A percentile compares a stretch with the other conserved stretches of the same genome.
Evolutionary conservation across 2,113 vertebrate genomes (phyloP).

Genomic region (Arizona elegans): DNA sequence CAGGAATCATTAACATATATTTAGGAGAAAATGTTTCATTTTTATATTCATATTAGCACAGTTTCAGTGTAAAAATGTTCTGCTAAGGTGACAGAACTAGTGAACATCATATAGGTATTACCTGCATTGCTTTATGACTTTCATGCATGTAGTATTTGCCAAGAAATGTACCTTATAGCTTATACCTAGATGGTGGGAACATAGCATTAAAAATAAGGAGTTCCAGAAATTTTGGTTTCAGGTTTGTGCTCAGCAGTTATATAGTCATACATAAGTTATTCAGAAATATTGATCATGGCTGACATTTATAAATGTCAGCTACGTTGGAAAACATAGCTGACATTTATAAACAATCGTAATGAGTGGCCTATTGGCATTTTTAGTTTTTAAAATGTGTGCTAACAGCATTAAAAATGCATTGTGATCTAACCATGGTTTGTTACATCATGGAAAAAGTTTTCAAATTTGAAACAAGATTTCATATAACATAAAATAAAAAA

Average conservation of each 20-base stretch:
- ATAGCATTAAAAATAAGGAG: constrained; percentile 13
- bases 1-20: background rate
- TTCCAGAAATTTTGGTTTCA: constrained; percentile 26
- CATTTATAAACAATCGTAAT: background rate
- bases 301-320: background rate
- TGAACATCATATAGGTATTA: constrained; percentile 52
- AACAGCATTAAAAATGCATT: background rate
- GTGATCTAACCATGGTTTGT: too few relatives aligned
- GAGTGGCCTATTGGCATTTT: background rate
- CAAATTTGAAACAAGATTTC: too few relatives aligned
- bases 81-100: background rate
- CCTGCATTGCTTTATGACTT: constrained; percentile 64
- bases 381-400: background rate
- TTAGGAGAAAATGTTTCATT: constrained; percentile 1
- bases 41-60: constrained; percentile 51
- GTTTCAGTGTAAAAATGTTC: constrained; percentile 41
- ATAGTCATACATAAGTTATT: constrained; percentile 4
- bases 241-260: constrained; percentile 42
- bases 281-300: background rate
- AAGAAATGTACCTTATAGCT: constrained; percentile 8
- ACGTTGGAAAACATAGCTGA: background rate
- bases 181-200: constrained; percentile 10
- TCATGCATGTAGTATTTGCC: constrained; percentile 52
- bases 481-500: background rate
- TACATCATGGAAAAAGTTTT: too few relatives aligned